Conservation (phyloP, 2,888 invertebrate species). For the Aelia acuminata region DNA sequence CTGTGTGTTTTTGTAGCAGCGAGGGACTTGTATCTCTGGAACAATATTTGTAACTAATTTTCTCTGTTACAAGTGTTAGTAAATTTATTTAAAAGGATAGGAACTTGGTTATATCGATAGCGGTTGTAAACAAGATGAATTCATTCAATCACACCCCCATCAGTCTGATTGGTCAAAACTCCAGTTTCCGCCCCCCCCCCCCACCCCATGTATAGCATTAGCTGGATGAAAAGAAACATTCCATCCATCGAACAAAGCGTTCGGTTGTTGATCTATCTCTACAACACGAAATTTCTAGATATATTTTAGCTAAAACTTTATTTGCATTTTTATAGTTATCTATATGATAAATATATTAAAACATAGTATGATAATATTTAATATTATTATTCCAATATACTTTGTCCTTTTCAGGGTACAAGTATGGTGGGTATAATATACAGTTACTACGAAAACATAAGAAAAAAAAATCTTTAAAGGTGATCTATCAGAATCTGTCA, state of each 20-base stretch:
- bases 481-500: too few relatives aligned
- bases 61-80: background rate
- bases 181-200: background rate
- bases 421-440: too few relatives aligned
- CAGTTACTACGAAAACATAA: too few relatives aligned
- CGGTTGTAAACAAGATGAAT: constrained; percentile 10
- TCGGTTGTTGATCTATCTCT: background rate
- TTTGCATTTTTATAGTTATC: too few relatives aligned
- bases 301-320: too few relatives aligned
- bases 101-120: background rate
- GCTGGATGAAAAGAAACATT: background rate
- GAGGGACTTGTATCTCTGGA: background rate
- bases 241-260: background rate
- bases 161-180: background rate
- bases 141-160: constrained; percentile 7
- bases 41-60: background rate
- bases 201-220: background rate
- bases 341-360: too few relatives aligned
- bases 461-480: too few relatives aligned
- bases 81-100: background rate
- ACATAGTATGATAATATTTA: too few relatives aligned
- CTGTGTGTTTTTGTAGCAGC: too few relatives aligned
- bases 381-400: too few relatives aligned
- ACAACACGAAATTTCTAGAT: too few relatives aligned
- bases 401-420: too few relatives aligned